Conservation (phyloP, 64 coral and sea anemone genomes). For the Pocillopora verrucosa region DNA sequence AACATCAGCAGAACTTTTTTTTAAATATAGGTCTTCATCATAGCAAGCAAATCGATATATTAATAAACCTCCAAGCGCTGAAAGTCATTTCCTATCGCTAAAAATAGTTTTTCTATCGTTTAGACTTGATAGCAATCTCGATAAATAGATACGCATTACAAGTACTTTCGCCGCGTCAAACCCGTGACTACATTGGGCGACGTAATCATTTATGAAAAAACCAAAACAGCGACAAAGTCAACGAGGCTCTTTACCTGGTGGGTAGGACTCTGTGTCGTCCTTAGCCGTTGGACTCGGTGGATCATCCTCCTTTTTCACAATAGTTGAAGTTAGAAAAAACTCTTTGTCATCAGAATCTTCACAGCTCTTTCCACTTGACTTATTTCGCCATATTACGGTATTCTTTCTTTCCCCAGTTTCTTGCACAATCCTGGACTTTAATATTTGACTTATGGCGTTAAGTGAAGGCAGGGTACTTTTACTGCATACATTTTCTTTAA, state of each 20-base stretch:
- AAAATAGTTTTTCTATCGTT: too few species aligned
- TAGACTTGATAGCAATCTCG: too few species aligned
- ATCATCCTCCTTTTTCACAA: constrained; percentile 32
- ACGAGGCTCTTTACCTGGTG: constrained; percentile 22
- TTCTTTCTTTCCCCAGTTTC: constrained; percentile 25
- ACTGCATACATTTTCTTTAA: constrained; percentile 47
- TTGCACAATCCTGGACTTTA: constrained; percentile 55
- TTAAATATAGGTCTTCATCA: too few species aligned
- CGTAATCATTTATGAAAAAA: background rate
- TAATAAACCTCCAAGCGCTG: too few species aligned
- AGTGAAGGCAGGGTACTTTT: constrained; percentile 60
- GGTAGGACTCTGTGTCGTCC: constrained; percentile 1
- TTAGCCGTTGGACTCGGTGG: constrained; percentile 30
- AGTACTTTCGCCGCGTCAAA: too few species aligned
- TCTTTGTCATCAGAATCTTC: background rate
- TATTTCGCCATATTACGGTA: constrained; percentile 23
- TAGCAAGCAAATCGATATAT: too few species aligned
- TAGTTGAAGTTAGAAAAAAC: background rate
- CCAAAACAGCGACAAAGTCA: background rate
- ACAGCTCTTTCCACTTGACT: constrained; percentile 4
- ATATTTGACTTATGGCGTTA: constrained; percentile 56
- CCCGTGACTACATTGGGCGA: too few species aligned
- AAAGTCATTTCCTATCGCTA: too few species aligned
- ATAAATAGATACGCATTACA: too few species aligned
- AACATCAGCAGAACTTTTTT: too few species aligned